Percentiles rank a stretch among this genome's conserved stretches.
phyloP scores from a whole-genome alignment of 2,113 vertebrate species.

The Dissostichus mawsoni region DNA sequence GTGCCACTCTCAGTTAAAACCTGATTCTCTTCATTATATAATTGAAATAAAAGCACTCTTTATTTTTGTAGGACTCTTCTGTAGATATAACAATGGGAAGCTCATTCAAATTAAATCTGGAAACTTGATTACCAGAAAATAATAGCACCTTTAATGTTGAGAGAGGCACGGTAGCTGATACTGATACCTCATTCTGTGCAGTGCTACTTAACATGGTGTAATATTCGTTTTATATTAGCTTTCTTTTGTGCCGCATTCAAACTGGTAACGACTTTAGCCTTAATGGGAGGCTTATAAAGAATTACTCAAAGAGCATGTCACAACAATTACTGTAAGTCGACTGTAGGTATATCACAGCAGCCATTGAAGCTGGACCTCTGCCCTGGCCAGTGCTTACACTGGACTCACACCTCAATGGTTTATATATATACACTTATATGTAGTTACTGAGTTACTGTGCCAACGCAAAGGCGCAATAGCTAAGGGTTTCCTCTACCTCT shows the following conservation, averaged over 20 bases:
- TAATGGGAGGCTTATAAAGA: conserved; percentile 8
- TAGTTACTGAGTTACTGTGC: neutral
- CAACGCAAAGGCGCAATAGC: neutral
- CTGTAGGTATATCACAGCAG: neutral
- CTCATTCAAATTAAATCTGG: neutral
- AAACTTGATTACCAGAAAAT: conserved; percentile 3
- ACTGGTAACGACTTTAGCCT: neutral
- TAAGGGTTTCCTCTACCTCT: neutral
- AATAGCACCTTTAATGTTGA: neutral
- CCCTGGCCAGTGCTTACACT: neutral
- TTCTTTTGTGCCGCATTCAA: neutral
- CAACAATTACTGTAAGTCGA: neutral
- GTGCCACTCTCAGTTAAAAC: conserved; percentile 1
- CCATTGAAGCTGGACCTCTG: conserved; percentile 1
- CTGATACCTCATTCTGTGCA: neutral
- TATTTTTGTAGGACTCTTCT: neutral
- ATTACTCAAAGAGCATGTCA: conserved; percentile 11
- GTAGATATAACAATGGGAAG: neutral
- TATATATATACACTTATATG: too few species aligned
- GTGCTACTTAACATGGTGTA: neutral
- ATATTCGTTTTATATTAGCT: conserved; percentile 13
- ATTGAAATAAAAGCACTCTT: neutral
- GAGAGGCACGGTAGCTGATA: neutral
- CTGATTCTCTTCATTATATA: neutral
- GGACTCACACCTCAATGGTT: neutral